A percentile compares a stretch with the other conserved stretches of the same genome.
Conservation (phyloP, 2,797 vertebrate genomes). For the Cossypha heuglini region DNA sequence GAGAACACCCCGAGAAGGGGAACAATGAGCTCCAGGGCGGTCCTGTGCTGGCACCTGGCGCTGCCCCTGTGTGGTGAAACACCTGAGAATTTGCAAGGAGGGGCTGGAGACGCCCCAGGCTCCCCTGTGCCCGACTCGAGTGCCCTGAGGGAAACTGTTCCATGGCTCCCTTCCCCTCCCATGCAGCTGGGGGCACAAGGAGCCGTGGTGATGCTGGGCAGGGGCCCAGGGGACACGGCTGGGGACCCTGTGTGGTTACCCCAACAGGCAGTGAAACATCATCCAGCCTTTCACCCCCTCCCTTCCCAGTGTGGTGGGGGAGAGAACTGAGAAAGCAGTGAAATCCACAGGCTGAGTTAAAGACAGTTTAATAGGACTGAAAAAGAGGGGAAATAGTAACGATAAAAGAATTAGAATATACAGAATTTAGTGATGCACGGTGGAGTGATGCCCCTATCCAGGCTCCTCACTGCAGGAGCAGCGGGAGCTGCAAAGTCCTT, state of each 20-base stretch:
- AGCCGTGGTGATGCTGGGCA: not conserved
- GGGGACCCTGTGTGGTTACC: not conserved
- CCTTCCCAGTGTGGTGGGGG: not conserved
- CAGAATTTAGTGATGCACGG: not conserved
- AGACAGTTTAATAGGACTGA: not conserved
- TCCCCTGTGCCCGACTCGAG: accelerated
- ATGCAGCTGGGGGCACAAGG: accelerated
- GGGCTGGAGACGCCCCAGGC: not conserved
- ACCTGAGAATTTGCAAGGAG: not conserved
- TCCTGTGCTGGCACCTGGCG: accelerated
- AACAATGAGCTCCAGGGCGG: not conserved
- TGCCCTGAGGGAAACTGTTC: not conserved
- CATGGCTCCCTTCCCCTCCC: not conserved
- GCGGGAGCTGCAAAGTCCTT: not conserved
- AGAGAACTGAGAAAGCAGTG: not conserved
- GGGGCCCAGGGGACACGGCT: not conserved
- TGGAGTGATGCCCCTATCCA: not conserved
- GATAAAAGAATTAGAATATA: not conserved
- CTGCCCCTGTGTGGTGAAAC: not conserved
- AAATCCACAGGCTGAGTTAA: not conserved
- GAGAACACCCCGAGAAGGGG: not conserved
- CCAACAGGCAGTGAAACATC: not conserved
- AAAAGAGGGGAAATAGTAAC: not conserved
- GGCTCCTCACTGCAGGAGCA: not conserved
- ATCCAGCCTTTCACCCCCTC: not conserved